phyloP scores from a whole-genome alignment of 2,113 vertebrate species.

The Tautogolabrus adspersus region DNA sequence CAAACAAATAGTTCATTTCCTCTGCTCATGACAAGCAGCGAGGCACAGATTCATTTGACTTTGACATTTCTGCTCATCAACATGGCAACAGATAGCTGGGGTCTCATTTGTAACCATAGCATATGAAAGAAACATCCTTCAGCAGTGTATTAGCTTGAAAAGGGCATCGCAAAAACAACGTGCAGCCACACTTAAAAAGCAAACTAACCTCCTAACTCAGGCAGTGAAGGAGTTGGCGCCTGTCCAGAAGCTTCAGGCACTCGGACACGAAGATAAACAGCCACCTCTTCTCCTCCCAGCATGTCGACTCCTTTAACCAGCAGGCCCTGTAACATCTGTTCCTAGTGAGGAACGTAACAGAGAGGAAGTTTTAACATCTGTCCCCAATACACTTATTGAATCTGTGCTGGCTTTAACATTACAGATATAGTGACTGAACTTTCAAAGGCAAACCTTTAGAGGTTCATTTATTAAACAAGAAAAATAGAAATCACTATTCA shows the following conservation, averaged over 20 bases:
- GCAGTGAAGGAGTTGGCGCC: background rate
- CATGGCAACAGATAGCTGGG: background rate
- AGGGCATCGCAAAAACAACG: background rate
- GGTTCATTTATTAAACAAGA: constrained; percentile 25
- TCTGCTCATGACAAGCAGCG: constrained; percentile 11
- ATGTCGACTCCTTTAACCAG: constrained; percentile 27
- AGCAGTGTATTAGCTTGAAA: constrained; percentile 17
- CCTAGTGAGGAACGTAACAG: constrained; percentile 34
- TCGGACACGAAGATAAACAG: constrained; percentile 26
- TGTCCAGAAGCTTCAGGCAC: constrained; percentile 22
- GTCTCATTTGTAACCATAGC: constrained; percentile 30
- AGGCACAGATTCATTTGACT: constrained; percentile 23
- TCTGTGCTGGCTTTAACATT: constrained; percentile 22
- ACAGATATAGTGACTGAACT: constrained; percentile 19
- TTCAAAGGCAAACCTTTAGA: constrained; percentile 42
- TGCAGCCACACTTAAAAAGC: background rate
- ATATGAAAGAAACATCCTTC: constrained; percentile 3
- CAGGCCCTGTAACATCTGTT: constrained; percentile 41
- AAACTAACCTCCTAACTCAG: constrained; percentile 17
- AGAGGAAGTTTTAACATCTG: constrained; percentile 58
- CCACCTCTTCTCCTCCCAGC: constrained; percentile 30
- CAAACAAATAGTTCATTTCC: constrained; percentile 66
- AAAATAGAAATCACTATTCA: constrained; percentile 11
- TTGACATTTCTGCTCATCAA: constrained; percentile 32
- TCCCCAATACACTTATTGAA: constrained; percentile 11